Base-by-base conservation (phyloP, 2,888 invertebrate genomes). In the Lordiphosa andalusiaca region DNA sequence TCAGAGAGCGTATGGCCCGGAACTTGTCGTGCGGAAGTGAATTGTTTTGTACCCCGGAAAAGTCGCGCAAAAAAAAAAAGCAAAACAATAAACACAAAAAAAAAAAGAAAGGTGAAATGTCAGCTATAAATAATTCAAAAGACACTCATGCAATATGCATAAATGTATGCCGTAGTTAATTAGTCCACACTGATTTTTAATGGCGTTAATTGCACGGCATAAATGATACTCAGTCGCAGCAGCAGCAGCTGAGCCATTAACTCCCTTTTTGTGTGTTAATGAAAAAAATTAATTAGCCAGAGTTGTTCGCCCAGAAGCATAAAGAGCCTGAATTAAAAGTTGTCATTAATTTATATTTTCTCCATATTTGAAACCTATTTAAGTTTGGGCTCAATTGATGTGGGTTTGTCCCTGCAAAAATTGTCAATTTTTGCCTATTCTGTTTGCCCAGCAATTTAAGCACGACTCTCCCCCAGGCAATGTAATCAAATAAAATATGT, bases 401-500 rank as follows among this genome's bases (percentile, higher is more conserved):
- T 30, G 7, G 9, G 30, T 9, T 19, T 10, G 19, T 10, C 5
- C 1, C 39, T 2, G 10, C 3, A 19, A 30, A 30, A 9, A 10
- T 30, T 30, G 16, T 9, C 0, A 9, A 30, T 30, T 30, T 30
- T 30, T 30, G 36, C 35, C 21, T 6, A 48, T 48, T 37, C 9
- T 30, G 30, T 30, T 30, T 30, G 30, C 3, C 30, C 4, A 10
- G 30, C 30, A 30, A 30, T 10, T 30, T 30, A 30, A 10, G 9
- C 30, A 30, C 10, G 30, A 3, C 10, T 30, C 9, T 6, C 30
- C 30, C 10, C 30, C 30, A 3, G 9, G 30, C 2, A 57, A 64
- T 70, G 74, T 63, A 62, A 60, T 68, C 74, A 68, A 77, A 76
- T 74, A 59, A 76, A 76, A 80, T 67, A 53, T 78, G 74, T 73